Evolutionary conservation across 2,113 vertebrate species (phyloP), one percentile per base, ranked within the genome.

Genomic region (Rhinogobius similis): DNA sequence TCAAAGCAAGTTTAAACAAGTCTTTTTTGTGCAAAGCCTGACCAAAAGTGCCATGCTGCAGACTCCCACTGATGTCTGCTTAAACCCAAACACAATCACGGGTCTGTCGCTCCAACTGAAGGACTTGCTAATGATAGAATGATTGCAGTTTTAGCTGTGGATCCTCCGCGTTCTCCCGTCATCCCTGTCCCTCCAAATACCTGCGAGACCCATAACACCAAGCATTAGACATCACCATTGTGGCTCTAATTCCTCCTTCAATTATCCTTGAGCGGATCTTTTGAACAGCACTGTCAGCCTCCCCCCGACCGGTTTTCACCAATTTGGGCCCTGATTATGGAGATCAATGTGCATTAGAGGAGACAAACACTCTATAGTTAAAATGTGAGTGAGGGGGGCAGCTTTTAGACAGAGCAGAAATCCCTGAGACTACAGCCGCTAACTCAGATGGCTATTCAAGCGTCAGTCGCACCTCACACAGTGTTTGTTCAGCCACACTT

Each of bases 301-400:
- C 79, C 85, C 83, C 68, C 18, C 58, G 56, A 0, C 20, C 18
- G 27, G 78, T 86, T 82, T 82, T 65, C 61, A 58, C 78, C 78
- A 84, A 86, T 87, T 84, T 76, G 70, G 76, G 70, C 72, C 76
- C 89, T 79, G 88, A 92, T 91, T 90, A 90, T 79, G 82, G 79
- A 78, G 88, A 89, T 90, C 87, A 89, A 77, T 81, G 75, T 73
- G 87, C 62, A 85, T 92, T 91, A 87, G 81, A 75, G 75, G 80
- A 82, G 76, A 81, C 85, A 91, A 90, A 88, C 62, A 86, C 44
- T 68, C 66, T 32, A 29, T 58, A 46, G 58, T 82, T 72, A 67
- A 59, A 41, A 62, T 65, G 46, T 50, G 10, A 43, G 26, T n/a
- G 50, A 23, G 53, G 58, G 67, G 81, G 76, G 72, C 78, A 76